These are phyloP conservation scores for Anolis carolinensis DNA, from an alignment of 2,113 vertebrate species.

Conservation along the genomic window DNA sequence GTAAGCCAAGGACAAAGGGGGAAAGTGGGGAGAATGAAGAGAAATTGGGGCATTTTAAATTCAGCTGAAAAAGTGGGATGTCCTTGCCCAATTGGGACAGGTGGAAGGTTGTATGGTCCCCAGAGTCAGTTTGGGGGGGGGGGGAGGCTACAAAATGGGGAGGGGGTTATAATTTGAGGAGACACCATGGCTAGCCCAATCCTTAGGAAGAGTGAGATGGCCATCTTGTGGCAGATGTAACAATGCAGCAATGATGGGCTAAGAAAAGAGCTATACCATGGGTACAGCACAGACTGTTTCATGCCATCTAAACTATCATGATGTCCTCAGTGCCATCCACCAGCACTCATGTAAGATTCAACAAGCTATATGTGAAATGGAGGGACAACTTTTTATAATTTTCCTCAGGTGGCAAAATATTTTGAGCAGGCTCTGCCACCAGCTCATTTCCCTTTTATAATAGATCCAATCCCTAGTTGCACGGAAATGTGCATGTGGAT, in stretches of 20 bases:
- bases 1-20: too few relatives aligned
- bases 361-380: background rate
- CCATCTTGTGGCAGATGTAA: background rate
- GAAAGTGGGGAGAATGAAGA: too few relatives aligned
- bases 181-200: background rate
- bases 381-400: background rate
- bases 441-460: background rate
- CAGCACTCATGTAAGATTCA: background rate
- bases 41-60: too few relatives aligned
- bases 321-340: background rate
- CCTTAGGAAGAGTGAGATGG: background rate
- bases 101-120: too few relatives aligned
- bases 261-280: too few relatives aligned
- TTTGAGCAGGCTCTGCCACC: background rate
- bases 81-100: background rate
- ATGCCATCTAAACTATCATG: background rate
- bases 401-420: background rate
- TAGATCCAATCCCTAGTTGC: background rate
- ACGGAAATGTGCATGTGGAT: background rate
- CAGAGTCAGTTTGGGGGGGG: too few relatives aligned
- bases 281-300: background rate
- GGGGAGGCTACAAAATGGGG: background rate
- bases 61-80: too few relatives aligned
- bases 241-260: background rate
- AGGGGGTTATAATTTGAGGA: too few relatives aligned